Base-by-base conservation (phyloP, 1,140 invertebrate genomes). In the Halyomorpha halys region DNA sequence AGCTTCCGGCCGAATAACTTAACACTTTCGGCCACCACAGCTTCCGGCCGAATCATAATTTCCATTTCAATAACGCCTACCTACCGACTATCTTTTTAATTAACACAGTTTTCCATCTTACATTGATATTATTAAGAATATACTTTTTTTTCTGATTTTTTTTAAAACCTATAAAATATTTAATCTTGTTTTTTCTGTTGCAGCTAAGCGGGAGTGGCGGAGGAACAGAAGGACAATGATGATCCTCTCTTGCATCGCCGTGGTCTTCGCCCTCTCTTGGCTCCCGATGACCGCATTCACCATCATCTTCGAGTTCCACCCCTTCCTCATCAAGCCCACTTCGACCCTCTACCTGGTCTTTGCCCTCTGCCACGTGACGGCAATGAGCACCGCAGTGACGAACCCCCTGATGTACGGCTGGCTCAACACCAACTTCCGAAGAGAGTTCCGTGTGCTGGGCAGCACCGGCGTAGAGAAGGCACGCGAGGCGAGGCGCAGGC, bases 381-480 rank as follows among this genome's bases (percentile, higher is more conserved):
- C 81, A 19, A 80, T 83, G 81, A 77, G 76, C 16, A 79, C 80
- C 0, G 76, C 79, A 2, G 74, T 75, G 25, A 78, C 76, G 54
- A 82, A 82, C 71, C 78, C 79, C 6, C 71, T 82, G 44, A 72
- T 82, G 51, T 82, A 82, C 71, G 79, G 79, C 1, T 81, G 78
- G 76, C 72, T 81, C 59, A 81, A 81, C 68, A 77, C 77, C 4
- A 79, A 78, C 66, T 74, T 80, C 44, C 63, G 77, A 16, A 68
- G 74, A 39, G 77, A 79, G 66, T 71, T 78, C 45, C 39, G 62
- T 18, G 60, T 47, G 25, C 61, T 66, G n/a, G 66, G 66, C 19
- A 61, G 66, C 19, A 59, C 59, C 30, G 61, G 21, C 53, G 64
- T 6, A 23, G 62, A 59, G 59, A 65, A 59, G 27, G 59, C 21